Conservation (phyloP, 2,797 vertebrate genomes). For the Neopelma chrysocephalum region DNA sequence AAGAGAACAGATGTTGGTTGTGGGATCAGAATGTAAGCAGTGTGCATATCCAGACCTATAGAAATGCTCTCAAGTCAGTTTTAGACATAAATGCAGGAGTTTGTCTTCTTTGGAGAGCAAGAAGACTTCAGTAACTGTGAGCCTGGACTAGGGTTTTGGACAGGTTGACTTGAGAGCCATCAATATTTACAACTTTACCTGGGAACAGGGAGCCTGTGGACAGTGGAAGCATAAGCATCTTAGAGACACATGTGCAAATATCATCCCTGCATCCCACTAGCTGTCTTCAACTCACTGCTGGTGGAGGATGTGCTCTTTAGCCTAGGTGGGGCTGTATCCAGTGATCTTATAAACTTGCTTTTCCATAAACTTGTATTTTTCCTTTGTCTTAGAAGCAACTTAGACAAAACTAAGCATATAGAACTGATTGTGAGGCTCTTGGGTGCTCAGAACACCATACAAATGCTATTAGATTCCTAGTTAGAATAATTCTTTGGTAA, state of each 20-base stretch:
- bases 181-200: not conserved
- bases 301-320: not conserved
- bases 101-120: not conserved
- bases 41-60: not conserved
- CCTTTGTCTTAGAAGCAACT: conserved; percentile 6
- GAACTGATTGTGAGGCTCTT: conserved; percentile 35
- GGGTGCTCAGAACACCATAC: conserved; percentile 42
- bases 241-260: not conserved
- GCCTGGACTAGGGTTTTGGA: not conserved
- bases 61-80: not conserved
- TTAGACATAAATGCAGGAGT: not conserved
- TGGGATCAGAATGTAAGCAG: not conserved
- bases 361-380: not conserved
- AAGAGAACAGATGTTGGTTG: not conserved
- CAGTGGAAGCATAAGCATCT: not conserved
- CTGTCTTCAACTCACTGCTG: not conserved
- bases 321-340: not conserved
- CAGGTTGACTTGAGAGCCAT: not conserved
- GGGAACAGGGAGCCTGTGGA: not conserved
- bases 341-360: not conserved
- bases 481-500: conserved; percentile 72
- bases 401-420: conserved; percentile 41
- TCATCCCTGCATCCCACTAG: not conserved
- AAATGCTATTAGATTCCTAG: conserved; percentile 55
- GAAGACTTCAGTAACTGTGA: not conserved